Conservation (phyloP, 2,113 vertebrate genomes). For the Pollachius pollachius region DNA sequence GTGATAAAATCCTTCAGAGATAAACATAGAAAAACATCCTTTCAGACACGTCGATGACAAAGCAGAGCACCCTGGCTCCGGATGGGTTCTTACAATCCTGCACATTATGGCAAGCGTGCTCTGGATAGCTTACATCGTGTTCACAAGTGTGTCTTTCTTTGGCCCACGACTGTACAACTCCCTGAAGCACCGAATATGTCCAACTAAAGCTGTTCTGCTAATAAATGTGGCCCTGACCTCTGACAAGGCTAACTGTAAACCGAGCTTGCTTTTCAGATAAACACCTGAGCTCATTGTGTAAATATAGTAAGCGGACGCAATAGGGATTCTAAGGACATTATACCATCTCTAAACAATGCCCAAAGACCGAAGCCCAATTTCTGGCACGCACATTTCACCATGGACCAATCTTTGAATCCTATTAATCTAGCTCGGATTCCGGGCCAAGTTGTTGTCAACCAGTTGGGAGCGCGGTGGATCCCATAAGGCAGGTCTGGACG, state of each 20-base stretch:
- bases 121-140: neutral
- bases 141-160: neutral
- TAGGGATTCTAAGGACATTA: slow-evolving; percentile 2
- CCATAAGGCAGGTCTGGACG: neutral
- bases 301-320: slow-evolving; percentile 40
- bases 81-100: no score
- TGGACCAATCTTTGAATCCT: slow-evolving; percentile 17
- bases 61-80: no score
- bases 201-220: slow-evolving; percentile 19
- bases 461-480: neutral
- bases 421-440: neutral
- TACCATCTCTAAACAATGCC: slow-evolving; percentile 33
- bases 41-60: no score
- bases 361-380: slow-evolving; percentile 18
- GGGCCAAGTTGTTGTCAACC: slow-evolving; percentile 27
- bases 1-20: no score
- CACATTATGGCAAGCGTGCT: no score
- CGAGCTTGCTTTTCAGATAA: slow-evolving; percentile 37
- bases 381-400: slow-evolving; percentile 32
- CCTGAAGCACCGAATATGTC: slow-evolving; percentile 20
- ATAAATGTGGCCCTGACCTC: slow-evolving; percentile 13
- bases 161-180: neutral
- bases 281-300: slow-evolving; percentile 52
- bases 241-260: slow-evolving; percentile 33
- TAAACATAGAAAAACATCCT: no score